phyloP scores from a whole-genome alignment of 2,797 vertebrate species.

The Eulemur albifrons region DNA sequence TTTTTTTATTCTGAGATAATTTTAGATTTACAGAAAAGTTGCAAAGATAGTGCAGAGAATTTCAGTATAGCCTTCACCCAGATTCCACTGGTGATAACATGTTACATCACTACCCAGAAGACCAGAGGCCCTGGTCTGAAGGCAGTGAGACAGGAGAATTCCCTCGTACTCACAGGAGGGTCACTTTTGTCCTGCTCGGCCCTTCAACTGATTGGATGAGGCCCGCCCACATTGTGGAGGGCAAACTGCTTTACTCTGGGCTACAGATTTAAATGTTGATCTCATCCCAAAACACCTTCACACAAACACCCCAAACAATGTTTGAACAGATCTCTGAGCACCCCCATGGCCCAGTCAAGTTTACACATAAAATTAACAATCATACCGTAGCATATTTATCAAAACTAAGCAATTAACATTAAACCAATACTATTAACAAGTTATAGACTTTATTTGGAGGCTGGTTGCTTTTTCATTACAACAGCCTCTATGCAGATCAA shows the following conservation, averaged over 20 bases:
- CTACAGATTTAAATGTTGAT: background rate
- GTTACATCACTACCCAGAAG: background rate
- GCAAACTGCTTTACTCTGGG: background rate
- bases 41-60: background rate
- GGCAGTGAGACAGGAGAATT: background rate
- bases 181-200: background rate
- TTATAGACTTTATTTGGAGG: background rate
- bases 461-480: background rate
- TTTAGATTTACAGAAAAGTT: background rate
- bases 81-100: background rate
- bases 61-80: background rate
- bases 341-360: background rate
- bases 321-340: background rate
- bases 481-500: background rate
- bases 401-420: background rate
- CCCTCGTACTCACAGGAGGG: background rate
- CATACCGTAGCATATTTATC: background rate
- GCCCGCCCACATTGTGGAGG: background rate
- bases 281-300: background rate
- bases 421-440: background rate
- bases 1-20: background rate
- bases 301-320: background rate
- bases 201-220: background rate
- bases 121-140: background rate
- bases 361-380: background rate